phyloP scores from a whole-genome alignment of 2,888 invertebrate species.

The Xylocampa areola region DNA sequence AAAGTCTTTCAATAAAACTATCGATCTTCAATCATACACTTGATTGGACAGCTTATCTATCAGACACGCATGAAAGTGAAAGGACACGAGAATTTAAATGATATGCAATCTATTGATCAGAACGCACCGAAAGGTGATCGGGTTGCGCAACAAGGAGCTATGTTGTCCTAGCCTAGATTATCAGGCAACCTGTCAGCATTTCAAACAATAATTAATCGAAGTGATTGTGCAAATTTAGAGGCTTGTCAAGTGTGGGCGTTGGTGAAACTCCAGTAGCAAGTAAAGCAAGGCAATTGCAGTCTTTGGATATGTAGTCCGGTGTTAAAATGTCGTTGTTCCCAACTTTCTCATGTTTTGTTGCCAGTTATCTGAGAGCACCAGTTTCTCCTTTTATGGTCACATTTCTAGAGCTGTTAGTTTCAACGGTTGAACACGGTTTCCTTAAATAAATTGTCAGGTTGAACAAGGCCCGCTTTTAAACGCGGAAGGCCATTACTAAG shows the following conservation, averaged over 20 bases:
- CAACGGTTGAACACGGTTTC: slow-evolving; percentile 36
- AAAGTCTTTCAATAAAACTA: slow-evolving; percentile 2
- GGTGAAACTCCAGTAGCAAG: slow-evolving; percentile 56
- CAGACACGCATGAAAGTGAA: slow-evolving; percentile 57
- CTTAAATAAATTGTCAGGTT: slow-evolving; percentile 54
- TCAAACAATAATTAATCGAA: slow-evolving; percentile 66
- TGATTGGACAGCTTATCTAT: slow-evolving; percentile 29
- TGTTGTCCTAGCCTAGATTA: slow-evolving; percentile 54
- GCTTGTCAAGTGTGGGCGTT: slow-evolving; percentile 59
- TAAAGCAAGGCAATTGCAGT: slow-evolving; percentile 23
- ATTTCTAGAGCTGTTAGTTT: slow-evolving; percentile 46
- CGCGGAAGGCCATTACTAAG: slow-evolving; percentile 35
- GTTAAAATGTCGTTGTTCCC: slow-evolving; percentile 48
- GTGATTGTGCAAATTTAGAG: slow-evolving; percentile 63
- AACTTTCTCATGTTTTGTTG: slow-evolving; percentile 52
- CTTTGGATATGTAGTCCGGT: slow-evolving; percentile 20
- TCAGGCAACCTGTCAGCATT: slow-evolving; percentile 61
- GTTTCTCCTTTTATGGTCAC: slow-evolving; percentile 43
- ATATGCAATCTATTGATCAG: slow-evolving; percentile 56
- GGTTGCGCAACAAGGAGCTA: slow-evolving; percentile 61
- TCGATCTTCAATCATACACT: slow-evolving; percentile 23
- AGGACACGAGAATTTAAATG: slow-evolving; percentile 53
- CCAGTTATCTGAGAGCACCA: slow-evolving; percentile 38
- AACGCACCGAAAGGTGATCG: slow-evolving; percentile 60
- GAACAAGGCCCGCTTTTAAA: slow-evolving; percentile 36